Conservation (phyloP, 2,797 vertebrate species). For the Petrocephalus sullivani region DNA sequence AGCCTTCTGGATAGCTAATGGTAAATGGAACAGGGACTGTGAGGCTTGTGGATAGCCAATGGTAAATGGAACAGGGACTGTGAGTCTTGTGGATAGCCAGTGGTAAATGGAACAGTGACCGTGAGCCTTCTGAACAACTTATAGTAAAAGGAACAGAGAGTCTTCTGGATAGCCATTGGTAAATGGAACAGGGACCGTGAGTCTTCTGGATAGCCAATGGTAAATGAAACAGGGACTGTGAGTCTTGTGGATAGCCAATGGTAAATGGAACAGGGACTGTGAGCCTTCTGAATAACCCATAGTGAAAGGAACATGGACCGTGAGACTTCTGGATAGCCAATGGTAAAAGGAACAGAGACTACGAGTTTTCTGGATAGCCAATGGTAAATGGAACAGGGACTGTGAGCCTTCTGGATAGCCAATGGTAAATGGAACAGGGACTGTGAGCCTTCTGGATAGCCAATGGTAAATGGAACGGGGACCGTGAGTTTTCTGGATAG, state of each 20-base stretch:
- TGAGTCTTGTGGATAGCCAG: too few species aligned
- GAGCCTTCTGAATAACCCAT: too few species aligned
- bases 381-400: background rate
- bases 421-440: background rate
- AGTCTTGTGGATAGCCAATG: background rate
- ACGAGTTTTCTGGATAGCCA: background rate
- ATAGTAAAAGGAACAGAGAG: background rate
- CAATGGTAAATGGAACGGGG: background rate
- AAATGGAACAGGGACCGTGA: background rate
- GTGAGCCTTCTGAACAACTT: background rate
- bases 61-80: too few species aligned
- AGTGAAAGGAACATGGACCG: too few species aligned
- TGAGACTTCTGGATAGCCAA: too few species aligned
- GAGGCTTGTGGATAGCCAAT: too few species aligned
- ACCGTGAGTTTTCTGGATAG: background rate
- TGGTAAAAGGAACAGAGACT: background rate
- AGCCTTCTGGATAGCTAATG: background rate
- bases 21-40: too few species aligned
- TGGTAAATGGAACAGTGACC: background rate
- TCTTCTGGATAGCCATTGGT: background rate
- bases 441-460: background rate
- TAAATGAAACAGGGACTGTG: background rate
- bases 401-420: background rate
- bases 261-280: too few species aligned
- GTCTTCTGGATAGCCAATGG: background rate